Evolutionary conservation across 1,140 invertebrate species (phyloP), one percentile per base, ranked within the genome.

Genomic region (Spodoptera frugiperda): DNA sequence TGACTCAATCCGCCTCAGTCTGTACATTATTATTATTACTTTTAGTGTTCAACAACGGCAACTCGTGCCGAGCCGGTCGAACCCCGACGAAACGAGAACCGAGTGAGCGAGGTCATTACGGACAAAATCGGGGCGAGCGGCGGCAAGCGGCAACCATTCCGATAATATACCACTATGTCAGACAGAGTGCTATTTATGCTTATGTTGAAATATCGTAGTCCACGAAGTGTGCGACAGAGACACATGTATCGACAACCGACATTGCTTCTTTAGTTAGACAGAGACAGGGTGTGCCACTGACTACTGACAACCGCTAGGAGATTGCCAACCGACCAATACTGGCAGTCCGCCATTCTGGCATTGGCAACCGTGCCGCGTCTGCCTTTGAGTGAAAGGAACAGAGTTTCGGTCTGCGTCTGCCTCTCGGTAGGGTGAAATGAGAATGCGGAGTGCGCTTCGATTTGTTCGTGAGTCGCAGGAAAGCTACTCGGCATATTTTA

Each of bases 251-350:
- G 72, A 75, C 72, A 53, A 10, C 15, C 10, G 25, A 8, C n/a
- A 10, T 17, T 6, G 4, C 5, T 39, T n/a, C 14, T 17, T 4
- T 53, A 33, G 59, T 21, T 19, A 75, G 82, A 92, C 44, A 78
- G 80, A 82, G 88, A 90, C 51, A 78, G 80, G 44, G 15, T 59
- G 79, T 44, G 14, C 25, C 72, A 78, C 67, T 79, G 78, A 78
- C 67, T 79, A 78, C 80, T 77, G 80, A 72, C 80, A 82, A 79
- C 75, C 61, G 80, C 82, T 88, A 84, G 86, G 79, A 85, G 86
- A 87, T 82, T 91, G 89, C 86, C 86, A 89, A 84, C 79, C 84
- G 85, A 83, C 87, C 89, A 91, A 90, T 91, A 87, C 87, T 93
- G 90, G 89, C 90, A 93, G 79, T 83, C 82, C 84, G 84, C 83